Conservation (phyloP, 2,797 vertebrate genomes). For the Acanthiza pusilla region DNA sequence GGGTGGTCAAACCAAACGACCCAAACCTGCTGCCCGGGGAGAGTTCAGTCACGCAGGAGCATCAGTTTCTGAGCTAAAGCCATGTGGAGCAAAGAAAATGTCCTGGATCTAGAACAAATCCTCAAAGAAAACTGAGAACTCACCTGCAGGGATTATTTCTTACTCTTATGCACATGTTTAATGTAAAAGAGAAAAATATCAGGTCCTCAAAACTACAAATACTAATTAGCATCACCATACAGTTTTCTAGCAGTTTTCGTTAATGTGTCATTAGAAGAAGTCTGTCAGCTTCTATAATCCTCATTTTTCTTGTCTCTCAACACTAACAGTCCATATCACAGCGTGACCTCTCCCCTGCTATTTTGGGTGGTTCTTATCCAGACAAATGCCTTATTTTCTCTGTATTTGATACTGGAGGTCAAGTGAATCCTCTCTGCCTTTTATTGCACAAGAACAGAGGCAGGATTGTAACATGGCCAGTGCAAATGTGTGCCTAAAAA, state of each 20-base stretch:
- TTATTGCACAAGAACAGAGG: background rate
- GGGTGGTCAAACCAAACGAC: background rate
- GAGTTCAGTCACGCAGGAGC: background rate
- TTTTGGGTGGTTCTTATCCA: background rate
- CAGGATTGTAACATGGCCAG: background rate
- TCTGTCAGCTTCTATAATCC: background rate
- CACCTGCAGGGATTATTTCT: background rate
- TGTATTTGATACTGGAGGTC: background rate
- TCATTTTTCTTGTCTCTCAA: background rate
- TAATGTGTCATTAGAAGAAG: background rate
- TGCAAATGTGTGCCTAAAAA: background rate
- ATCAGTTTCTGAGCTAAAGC: background rate
- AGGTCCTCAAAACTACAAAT: background rate
- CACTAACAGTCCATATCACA: background rate
- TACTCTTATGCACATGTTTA: accelerated
- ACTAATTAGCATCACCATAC: background rate
- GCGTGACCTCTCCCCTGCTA: background rate
- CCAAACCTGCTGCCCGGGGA: background rate
- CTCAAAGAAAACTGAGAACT: background rate
- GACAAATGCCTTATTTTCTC: background rate
- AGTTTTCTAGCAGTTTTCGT: background rate
- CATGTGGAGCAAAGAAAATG: background rate
- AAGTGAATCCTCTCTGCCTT: background rate
- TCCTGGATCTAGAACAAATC: background rate
- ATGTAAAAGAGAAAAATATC: background rate